A percentile compares a stretch with the other conserved stretches of the same genome.
phyloP scores from a whole-genome alignment of 2,113 vertebrate genomes.

The Muntiacus muntjak region DNA sequence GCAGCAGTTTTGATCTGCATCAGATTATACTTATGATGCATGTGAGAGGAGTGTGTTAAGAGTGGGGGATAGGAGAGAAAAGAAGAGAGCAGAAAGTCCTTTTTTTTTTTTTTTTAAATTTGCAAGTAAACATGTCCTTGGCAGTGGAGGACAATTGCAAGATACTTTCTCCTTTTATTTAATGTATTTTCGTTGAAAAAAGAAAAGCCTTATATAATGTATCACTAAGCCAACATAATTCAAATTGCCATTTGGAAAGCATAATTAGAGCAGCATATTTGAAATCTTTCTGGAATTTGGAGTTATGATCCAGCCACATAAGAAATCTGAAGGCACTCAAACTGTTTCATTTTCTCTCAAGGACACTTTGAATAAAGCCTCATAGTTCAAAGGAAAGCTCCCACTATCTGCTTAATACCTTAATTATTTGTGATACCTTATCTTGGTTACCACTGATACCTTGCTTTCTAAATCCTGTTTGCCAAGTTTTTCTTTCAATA shows the following conservation, averaged over 20 bases:
- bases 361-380: background rate
- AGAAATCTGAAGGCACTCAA: background rate
- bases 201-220: background rate
- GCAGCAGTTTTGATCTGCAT: background rate
- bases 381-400: background rate
- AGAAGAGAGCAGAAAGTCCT: background rate
- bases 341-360: conserved; percentile 4
- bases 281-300: conserved; percentile 16
- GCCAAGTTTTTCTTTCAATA: background rate
- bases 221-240: conserved; percentile 28
- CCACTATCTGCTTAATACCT: background rate
- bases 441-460: background rate
- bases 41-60: background rate
- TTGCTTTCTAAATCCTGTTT: background rate
- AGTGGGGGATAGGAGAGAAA: background rate
- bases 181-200: background rate
- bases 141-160: background rate
- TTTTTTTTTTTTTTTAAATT: background rate
- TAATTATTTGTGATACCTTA: conserved; percentile 14
- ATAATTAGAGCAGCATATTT: background rate
- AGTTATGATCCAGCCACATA: background rate
- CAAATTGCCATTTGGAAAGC: background rate
- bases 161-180: background rate
- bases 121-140: background rate
- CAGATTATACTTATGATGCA: background rate